A percentile compares a stretch with the other conserved stretches of the same genome.
Conservation (phyloP, 2,888 invertebrate genomes). For the Halictus ligatus region DNA sequence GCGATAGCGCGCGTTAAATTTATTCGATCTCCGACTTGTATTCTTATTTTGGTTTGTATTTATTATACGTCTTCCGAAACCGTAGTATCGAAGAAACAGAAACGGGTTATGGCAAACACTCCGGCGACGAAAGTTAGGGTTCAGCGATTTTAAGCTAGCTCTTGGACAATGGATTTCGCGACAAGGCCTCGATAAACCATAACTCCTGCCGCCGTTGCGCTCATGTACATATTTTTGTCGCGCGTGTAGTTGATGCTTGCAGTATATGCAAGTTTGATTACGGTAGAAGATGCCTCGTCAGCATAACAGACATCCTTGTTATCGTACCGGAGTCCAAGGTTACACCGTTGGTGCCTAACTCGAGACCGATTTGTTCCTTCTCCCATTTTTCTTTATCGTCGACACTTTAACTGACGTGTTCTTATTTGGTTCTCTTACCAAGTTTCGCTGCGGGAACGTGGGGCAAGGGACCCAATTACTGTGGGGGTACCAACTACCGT, state of each 20-base stretch:
- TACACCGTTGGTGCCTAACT: conserved; percentile 58
- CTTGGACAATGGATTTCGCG: conserved; percentile 12
- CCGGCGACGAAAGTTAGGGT: neutral
- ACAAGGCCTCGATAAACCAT: conserved; percentile 14
- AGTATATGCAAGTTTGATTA: conserved; percentile 71
- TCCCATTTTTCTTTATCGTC: conserved; percentile 23
- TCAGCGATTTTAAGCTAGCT: neutral
- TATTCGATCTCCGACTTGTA: neutral
- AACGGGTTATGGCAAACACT: neutral
- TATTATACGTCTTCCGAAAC: neutral
- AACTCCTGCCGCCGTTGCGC: conserved; percentile 34
- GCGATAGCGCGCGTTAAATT: no score
- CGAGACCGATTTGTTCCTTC: conserved; percentile 46
- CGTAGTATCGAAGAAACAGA: neutral
- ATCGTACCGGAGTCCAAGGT: conserved; percentile 77
- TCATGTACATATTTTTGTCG: conserved; percentile 62
- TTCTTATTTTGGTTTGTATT: neutral
- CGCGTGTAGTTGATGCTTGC: conserved; percentile 58
- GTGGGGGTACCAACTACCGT: no score
- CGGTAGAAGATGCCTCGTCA: conserved; percentile 75
- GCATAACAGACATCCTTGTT: conserved; percentile 81
- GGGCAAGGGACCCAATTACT: no score
- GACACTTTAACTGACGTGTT: neutral
- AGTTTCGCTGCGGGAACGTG: neutral
- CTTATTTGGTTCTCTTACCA: no score